A percentile compares a stretch with the other conserved stretches of the same genome.
Conservation (phyloP, 2,113 vertebrate genomes). For the Cricetomys ansorgei region DNA sequence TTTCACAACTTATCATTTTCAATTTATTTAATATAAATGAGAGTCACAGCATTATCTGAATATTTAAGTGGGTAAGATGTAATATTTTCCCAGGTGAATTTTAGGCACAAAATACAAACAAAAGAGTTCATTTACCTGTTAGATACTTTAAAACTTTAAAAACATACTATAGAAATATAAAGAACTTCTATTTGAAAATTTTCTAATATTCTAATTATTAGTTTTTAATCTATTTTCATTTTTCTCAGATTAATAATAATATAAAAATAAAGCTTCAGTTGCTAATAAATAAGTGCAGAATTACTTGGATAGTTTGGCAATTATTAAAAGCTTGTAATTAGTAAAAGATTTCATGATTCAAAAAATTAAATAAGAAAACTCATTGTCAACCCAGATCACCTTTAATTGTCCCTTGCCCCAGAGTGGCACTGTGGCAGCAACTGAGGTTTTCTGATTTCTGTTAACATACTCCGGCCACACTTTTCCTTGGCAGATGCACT, state of each 20-base stretch:
- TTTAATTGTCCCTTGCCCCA: neutral
- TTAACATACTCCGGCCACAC: neutral
- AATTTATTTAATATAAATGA: conserved; percentile 68
- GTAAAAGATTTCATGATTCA: conserved; percentile 47
- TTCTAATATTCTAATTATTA: conserved; percentile 33
- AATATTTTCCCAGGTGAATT: conserved; percentile 40
- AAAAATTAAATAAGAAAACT: neutral
- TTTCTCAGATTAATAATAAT: conserved; percentile 12
- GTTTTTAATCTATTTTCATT: conserved; percentile 14
- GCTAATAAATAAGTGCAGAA: neutral
- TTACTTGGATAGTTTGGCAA: conserved; percentile 20
- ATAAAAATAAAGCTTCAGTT: conserved; percentile 42
- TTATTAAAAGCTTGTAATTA: conserved; percentile 37
- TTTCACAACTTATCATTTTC: conserved; percentile 72
- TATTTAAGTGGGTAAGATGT: conserved; percentile 37
- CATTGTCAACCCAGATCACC: neutral
- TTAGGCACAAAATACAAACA: conserved; percentile 16
- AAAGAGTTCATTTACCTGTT: conserved; percentile 31
- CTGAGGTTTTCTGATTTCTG: neutral
- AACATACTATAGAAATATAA: conserved; percentile 4
- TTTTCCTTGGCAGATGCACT: neutral
- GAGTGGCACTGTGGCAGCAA: neutral
- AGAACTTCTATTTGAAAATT: conserved; percentile 14
- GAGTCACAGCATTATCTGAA: conserved; percentile 39
- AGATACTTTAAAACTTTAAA: conserved; percentile 54